Percentiles rank a stretch among this genome's conserved stretches.
Evolutionary conservation across 2,113 vertebrate genomes (phyloP).

Genomic region (Podocnemis expansa): DNA sequence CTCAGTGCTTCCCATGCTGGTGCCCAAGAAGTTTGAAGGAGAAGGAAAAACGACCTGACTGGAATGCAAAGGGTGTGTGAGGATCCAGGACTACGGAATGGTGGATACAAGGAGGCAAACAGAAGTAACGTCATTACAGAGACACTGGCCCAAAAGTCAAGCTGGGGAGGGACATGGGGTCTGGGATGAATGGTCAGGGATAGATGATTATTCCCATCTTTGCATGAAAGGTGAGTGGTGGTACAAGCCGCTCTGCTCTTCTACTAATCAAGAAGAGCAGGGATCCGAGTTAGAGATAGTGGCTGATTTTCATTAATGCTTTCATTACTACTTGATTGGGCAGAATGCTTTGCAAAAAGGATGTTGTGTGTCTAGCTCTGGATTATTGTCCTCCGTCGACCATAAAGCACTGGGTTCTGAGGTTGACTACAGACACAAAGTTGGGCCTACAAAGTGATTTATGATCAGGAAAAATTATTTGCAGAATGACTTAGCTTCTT

Average conservation of each 20-base stretch:
- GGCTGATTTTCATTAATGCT: not conserved
- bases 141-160: not conserved
- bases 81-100: not conserved
- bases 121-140: not conserved
- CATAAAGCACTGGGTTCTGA: not conserved
- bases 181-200: not conserved
- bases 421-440: not conserved
- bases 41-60: too few species aligned
- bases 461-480: not conserved
- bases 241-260: not conserved
- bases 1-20: not conserved
- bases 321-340: not conserved
- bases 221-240: not conserved
- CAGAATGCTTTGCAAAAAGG: not conserved
- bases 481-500: constrained; percentile 1
- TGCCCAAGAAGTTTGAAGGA: not conserved
- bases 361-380: not conserved
- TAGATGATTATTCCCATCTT: not conserved
- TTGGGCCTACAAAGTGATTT: not conserved
- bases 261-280: not conserved
- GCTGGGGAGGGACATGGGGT: not conserved
- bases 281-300: not conserved
- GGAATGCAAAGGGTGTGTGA: not conserved
- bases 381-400: not conserved
- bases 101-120: too few species aligned